Evolutionary conservation across 2,888 invertebrate genomes (phyloP), one percentile per base, ranked within the genome.

Genomic region (Lymantria monacha): DNA sequence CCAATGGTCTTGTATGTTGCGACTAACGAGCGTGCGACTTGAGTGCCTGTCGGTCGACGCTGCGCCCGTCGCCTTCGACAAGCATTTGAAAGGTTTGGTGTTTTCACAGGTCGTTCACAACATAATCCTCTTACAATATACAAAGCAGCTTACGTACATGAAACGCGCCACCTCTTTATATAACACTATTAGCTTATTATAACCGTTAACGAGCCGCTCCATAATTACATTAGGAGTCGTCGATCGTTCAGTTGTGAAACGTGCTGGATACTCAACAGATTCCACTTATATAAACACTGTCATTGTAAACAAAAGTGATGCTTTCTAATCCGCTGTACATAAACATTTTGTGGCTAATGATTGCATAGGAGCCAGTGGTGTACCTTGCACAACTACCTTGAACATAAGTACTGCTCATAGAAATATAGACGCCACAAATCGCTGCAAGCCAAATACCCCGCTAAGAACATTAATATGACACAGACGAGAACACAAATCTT

Each of bases 81-180:
- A 61, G 67, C 61, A 72, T 66, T 67, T 66, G 56, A 66, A 71
- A 68, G 74, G 67, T 66, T 66, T 68, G 52, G 57, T 57, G 59
- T 58, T 69, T 68, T 66, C 57, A 55, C 62, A 67, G 72, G 67
- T 57, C 70, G 55, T 69, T 74, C 67, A 74, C 74, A 69, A 55
- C 31, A 15, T 74, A 75, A 75, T 72, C 74, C 66, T 61, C 70
- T 74, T 66, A 67, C 46, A 49, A 48, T 51, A 53, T 55, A 56
- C 65, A 62, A 66, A 67, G 67, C 67, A 57, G 67, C 67, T 65
- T 59, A 66, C 57, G 57, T 44, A 52, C 52, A 58, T 66, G 60
- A 50, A 47, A 62, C 55, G 66, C 55, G 58, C 45, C 36, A 48
- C 33, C 49, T 51, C 45, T 49, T 41, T 41, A 41, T 37, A 43